Conservation (phyloP, 2,797 vertebrate genomes). For the Furcifer pardalis region DNA sequence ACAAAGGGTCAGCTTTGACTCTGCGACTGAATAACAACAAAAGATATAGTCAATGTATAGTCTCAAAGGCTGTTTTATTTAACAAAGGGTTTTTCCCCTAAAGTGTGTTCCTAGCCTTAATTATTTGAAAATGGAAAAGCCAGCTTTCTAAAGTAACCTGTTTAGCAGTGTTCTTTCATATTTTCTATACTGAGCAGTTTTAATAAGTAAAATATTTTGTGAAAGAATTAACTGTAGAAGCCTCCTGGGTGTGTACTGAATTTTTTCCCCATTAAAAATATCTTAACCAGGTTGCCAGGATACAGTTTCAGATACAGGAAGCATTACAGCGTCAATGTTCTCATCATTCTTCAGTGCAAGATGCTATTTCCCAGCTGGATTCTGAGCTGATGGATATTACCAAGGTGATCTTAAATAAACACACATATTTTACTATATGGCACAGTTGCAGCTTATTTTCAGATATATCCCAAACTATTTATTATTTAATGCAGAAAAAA, state of each 20-base stretch:
- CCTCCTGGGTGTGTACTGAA: conserved; percentile 14
- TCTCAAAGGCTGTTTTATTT: background rate
- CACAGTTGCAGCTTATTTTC: no score
- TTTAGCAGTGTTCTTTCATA: background rate
- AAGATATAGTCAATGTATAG: background rate
- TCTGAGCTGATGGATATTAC: conserved; percentile 97
- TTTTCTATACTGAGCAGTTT: no score
- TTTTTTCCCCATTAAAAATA: conserved; percentile 27
- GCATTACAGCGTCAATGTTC: conserved; percentile 89
- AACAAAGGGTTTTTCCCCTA: background rate
- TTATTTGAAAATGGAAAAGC: background rate
- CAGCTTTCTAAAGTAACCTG: background rate
- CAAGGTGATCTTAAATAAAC: conserved; percentile 79
- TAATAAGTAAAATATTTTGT: background rate
- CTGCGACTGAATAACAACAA: no score
- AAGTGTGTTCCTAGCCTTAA: background rate
- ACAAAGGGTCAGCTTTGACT: no score
- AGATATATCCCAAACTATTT: no score
- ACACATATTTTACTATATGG: background rate
- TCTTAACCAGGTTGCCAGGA: conserved; percentile 89
- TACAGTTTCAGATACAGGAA: conserved; percentile 97
- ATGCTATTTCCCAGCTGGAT: conserved; percentile 90
- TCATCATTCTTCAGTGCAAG: conserved; percentile 91
- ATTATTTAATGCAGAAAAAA: no score
- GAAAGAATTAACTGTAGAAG: background rate